Base-by-base conservation (phyloP, 2,797 vertebrate genomes). In the Diglossa cyanea region DNA sequence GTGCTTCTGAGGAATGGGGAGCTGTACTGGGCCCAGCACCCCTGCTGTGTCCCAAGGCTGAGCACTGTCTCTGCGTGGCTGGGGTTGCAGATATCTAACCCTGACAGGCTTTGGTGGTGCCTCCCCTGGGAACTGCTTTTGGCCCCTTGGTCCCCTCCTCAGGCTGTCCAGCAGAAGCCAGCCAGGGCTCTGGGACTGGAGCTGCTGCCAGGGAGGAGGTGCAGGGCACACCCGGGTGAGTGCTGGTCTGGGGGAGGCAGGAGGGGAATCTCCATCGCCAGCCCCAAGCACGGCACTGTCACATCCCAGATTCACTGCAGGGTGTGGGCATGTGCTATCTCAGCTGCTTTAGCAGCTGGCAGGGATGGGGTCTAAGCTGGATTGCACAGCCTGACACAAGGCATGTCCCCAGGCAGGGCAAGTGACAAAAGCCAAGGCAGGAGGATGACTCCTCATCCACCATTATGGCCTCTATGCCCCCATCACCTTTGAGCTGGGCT, bases 381-480 rank as follows among this genome's bases (percentile, higher is more conserved):
- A 37, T 5, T 39, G 37, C n/a, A 26, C 67, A n/a, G 18, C 20
- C 51, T 39, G 35, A 30, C 26, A 60, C 1, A 0, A 2, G 2
- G 37, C 24, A 17, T 0, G 0, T 50, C 17, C 37, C 58, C 6
- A 2, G 23, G n/a, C 23, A 60, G 58, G 23, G 20, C 24, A 68
- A 21, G 54, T 31, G 12, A 0, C 42, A 51, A 37, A 61, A 57
- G 17, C 42, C 2, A 6, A 51, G 16, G 53, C 39, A 71, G n/a
- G 16, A 95, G 31, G 47, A 62, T 1, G 4, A 54, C 10, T 91
- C 55, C 24, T 60, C 11, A 26, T 7, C 17, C 50, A 40, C 12
- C 4, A 0, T 1, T 6, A 42, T 5, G 4, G 24, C 37, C 13
- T 33, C n/a, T 0, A 0, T 68, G 23, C 24, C 26, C 17, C 13